A percentile compares a stretch with the other conserved stretches of the same genome.
Evolutionary conservation across 35 echinoderm and acorn worm species (phyloP).

Genomic region (Apostichopus parvimensis): DNA sequence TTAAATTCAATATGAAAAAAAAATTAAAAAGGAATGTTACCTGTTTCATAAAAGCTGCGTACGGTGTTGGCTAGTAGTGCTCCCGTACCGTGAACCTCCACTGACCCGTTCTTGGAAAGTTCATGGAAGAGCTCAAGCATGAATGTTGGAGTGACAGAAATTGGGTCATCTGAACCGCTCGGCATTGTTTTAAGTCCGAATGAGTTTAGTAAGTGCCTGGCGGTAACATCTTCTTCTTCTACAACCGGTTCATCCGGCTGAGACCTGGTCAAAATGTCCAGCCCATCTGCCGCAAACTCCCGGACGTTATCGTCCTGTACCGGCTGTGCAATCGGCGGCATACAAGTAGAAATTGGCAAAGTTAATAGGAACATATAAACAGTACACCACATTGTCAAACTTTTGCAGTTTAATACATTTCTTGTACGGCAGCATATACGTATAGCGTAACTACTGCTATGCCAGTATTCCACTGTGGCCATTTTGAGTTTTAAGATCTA

Average conservation of each 20-base stretch:
- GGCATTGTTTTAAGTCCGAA: conserved; percentile 32
- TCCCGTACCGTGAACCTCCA: background rate
- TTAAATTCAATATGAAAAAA: too few relatives aligned
- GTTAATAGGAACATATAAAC: background rate
- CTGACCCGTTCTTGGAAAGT: conserved; percentile 26
- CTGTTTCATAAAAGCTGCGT: conserved; percentile 46
- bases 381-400: background rate
- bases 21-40: background rate
- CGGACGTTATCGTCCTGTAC: background rate
- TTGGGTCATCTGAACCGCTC: background rate
- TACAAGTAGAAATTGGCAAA: background rate
- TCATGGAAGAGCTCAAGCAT: conserved; percentile 35
- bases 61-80: conserved; percentile 18
- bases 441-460: too few relatives aligned
- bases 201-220: conserved; percentile 12
- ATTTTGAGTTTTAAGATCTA: conserved; percentile 5
- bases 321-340: conserved; percentile 6
- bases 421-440: background rate
- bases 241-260: background rate
- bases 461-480: background rate
- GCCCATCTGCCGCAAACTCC: background rate
- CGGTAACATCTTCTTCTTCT: background rate
- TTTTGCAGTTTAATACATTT: background rate
- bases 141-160: conserved; percentile 19
- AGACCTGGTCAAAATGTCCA: background rate